These are phyloP conservation scores for Leptopilina drosophilae DNA, from an alignment of 2,888 invertebrate species.

Conservation along the genomic window DNA sequence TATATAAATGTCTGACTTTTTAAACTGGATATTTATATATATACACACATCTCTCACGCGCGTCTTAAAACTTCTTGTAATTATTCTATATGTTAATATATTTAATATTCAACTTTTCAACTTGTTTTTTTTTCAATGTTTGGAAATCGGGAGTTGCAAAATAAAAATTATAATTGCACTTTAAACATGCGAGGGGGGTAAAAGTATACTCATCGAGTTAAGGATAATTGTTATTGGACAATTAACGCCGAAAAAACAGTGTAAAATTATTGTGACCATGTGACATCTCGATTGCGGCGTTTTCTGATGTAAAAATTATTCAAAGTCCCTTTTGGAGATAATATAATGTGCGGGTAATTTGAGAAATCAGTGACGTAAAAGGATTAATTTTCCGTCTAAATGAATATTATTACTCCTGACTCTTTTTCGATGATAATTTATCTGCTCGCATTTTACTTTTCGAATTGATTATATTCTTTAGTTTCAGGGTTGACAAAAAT, in stretches of 20 bases:
- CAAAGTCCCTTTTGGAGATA: not conserved
- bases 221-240: constrained; percentile 38
- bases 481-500: too few relatives aligned
- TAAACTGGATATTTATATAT: not conserved
- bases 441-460: too few relatives aligned
- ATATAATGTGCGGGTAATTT: not conserved
- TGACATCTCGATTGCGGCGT: not conserved
- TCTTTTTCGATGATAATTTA: not conserved
- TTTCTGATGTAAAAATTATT: too few relatives aligned
- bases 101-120: constrained; percentile 1
- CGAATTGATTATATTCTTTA: too few relatives aligned
- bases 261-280: not conserved
- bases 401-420: not conserved
- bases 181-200: not conserved
- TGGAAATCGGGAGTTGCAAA: not conserved
- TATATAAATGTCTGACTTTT: not conserved
- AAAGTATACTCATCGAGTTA: constrained; percentile 12
- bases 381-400: not conserved
- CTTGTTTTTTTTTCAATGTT: not conserved
- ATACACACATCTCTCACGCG: not conserved
- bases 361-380: constrained; percentile 19
- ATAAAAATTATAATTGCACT: constrained; percentile 27
- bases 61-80: constrained; percentile 1
- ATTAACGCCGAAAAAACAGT: constrained; percentile 36
- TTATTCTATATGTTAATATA: constrained; percentile 21